Evolutionary conservation across 2,888 invertebrate genomes (phyloP), one percentile per base, ranked within the genome.

Genomic region (Scaeva pyrastri): DNA sequence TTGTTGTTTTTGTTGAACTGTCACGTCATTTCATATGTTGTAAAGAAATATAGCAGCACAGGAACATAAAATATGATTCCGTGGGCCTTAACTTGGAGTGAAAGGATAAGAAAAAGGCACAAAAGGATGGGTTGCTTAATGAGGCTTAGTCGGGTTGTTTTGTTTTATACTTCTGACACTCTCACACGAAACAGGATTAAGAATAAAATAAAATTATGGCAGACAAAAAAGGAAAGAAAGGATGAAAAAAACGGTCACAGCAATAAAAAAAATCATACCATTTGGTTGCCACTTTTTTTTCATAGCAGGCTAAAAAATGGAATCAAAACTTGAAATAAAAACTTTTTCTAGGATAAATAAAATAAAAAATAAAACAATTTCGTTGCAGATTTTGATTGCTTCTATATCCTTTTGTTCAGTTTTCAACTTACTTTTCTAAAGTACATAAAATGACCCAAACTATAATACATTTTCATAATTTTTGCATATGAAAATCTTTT

Each of bases 61-160:
- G 39, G 4, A 64, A 21, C 36, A 43, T 5, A 55, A 52, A 41
- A 50, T 72, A 68, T 14, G 48, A 78, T 45, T 75, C 21, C 39
- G 39, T 21, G 1, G 8, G n/a, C 31, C 55, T 78, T 55, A 55
- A 64, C 39, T 66, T 26, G 8, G 19, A 14, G 11, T 16, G 55
- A 21, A 71, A 21, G 55, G 71, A 71, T 62, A 50, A 50, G 68
- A 48, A 68, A 41, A 74, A 19, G 48, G 48, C 36, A 16, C 36
- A 43, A 55, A 58, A 62, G 74, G 70, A 62, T 64, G 64, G 71
- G 70, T 62, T 45, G 56, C 55, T 81, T 71, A 70, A 62, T 70
- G 80, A 70, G 70, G 74, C 74, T 75, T 62, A 56, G 23, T 80
- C 62, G 36, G 31, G 23, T 52, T 66, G 10, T 52, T 60, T 71